Conservation (phyloP, 2,888 invertebrate genomes). For the Corbicula japonica region DNA sequence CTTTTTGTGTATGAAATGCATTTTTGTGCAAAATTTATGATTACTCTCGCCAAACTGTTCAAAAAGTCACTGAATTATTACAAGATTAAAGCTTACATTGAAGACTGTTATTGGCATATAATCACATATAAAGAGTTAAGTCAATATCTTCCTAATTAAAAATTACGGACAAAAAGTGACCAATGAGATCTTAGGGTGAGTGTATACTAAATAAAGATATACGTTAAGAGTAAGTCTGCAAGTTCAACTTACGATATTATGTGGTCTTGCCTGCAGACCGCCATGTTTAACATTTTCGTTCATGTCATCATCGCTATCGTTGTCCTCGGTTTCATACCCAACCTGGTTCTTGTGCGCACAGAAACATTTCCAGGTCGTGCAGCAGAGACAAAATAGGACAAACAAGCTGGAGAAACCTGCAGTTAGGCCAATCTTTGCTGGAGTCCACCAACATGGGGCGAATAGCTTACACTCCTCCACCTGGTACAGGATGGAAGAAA, state of each 20-base stretch:
- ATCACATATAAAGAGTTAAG: no score
- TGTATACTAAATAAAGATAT: neutral
- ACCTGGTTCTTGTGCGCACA: conserved; percentile 24
- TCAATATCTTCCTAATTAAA: no score
- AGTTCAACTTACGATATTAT: conserved; percentile 32
- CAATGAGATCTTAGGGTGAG: no score
- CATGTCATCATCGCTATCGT: conserved; percentile 11
- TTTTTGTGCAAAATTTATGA: no score
- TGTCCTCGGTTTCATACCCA: conserved; percentile 20
- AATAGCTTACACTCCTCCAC: conserved; percentile 32
- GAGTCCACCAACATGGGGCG: conserved; percentile 41
- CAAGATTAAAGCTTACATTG: no score
- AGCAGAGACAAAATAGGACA: conserved; percentile 10
- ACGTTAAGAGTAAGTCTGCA: neutral
- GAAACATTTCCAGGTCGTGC: conserved; percentile 30
- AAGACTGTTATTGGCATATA: no score
- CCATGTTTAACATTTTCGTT: neutral
- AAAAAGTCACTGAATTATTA: no score
- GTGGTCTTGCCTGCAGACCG: neutral
- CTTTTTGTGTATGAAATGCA: no score
- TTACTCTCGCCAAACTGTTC: no score
- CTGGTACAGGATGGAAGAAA: no score
- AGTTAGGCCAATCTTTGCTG: conserved; percentile 25
- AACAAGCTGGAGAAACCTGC: conserved; percentile 25
- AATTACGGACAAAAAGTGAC: no score